phyloP scores from a whole-genome alignment of 2,113 vertebrate genomes.

The Macheiramphus alcinus region DNA sequence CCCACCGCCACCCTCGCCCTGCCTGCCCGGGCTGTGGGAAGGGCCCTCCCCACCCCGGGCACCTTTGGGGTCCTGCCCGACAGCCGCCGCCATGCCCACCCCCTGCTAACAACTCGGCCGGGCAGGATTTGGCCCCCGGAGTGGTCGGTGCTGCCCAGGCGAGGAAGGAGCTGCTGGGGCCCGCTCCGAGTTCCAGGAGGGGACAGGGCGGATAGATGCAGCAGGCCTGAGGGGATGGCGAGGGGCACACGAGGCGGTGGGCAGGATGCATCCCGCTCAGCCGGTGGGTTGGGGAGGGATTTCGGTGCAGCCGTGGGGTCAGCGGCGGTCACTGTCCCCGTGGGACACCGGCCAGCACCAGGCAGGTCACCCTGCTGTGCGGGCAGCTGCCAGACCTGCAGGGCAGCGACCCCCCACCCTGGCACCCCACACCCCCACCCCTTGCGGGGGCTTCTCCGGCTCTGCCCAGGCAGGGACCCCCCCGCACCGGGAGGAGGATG shows the following conservation, averaged over 20 bases:
- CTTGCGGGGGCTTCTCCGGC: neutral
- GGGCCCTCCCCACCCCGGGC: too few species aligned
- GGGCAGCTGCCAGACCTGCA: neutral
- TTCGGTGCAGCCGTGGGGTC: neutral
- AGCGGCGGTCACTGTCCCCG: neutral
- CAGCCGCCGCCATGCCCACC: neutral
- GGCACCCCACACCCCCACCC: neutral
- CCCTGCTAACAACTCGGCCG: rapidly evolving
- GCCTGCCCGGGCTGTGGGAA: neutral
- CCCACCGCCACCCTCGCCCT: neutral
- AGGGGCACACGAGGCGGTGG: neutral
- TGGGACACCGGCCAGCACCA: neutral
- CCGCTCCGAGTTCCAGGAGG: neutral
- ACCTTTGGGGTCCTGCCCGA: neutral
- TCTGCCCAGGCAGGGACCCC: neutral
- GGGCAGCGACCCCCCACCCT: neutral
- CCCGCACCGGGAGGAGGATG: neutral
- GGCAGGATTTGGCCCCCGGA: neutral
- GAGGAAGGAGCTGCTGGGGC: neutral
- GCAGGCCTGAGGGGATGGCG: neutral
- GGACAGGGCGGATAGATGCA: neutral
- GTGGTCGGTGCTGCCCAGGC: neutral
- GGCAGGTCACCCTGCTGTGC: neutral
- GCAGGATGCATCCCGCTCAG: neutral
- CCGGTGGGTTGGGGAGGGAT: neutral